A percentile compares a stretch with the other conserved stretches of the same genome.
Conservation (phyloP, 2,797 vertebrate species). For the Megaceryle alcyon region DNA sequence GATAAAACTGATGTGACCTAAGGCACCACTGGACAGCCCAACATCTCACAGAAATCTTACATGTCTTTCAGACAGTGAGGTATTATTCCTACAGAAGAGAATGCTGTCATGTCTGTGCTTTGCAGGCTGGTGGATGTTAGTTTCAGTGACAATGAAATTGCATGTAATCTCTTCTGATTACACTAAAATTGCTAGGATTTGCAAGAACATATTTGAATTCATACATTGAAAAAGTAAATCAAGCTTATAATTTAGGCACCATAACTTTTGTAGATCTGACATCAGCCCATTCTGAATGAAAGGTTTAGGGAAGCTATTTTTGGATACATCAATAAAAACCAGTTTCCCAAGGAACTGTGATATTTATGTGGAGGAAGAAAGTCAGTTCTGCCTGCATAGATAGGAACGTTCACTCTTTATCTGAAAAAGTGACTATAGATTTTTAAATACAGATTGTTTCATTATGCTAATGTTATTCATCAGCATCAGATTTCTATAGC, state of each 20-base stretch:
- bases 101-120: neutral
- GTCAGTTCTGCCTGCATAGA: neutral
- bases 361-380: neutral
- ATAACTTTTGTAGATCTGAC: constrained; percentile 20
- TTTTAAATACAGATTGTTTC: neutral
- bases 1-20: neutral
- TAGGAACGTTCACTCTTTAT: constrained; percentile 17
- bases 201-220: constrained; percentile 37
- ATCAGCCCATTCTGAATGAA: constrained; percentile 7
- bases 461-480: neutral
- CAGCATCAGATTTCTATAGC: neutral
- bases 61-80: neutral
- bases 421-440: constrained; percentile 2
- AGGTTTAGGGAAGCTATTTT: constrained; percentile 34
- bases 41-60: constrained; percentile 1
- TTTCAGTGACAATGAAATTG: constrained; percentile 46
- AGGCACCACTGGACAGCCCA: neutral
- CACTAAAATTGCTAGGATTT: constrained; percentile 47
- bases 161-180: constrained; percentile 44
- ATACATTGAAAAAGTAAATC: constrained; percentile 28
- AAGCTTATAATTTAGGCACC: constrained; percentile 34
- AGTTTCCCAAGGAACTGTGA: neutral
- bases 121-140: neutral
- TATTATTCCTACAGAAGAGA: constrained; percentile 15
- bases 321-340: neutral